Conservation (phyloP, 2,888 invertebrate species). For the Cybosia mesomella region DNA sequence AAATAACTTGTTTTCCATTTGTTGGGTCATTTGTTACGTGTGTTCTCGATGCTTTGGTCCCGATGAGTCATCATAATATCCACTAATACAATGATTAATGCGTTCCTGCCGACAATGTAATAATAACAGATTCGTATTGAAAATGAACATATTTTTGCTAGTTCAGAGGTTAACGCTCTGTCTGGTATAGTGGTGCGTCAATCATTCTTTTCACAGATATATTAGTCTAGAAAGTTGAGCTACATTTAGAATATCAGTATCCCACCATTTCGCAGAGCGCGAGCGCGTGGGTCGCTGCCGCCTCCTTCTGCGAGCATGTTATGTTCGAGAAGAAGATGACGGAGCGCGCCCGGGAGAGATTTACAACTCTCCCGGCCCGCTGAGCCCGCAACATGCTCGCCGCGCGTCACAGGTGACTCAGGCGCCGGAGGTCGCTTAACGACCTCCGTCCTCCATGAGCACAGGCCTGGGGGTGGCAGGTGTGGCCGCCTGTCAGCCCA, state of each 20-base stretch:
- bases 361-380: too few relatives aligned
- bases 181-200: constrained; percentile 8
- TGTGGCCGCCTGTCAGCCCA: too few relatives aligned
- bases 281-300: too few relatives aligned
- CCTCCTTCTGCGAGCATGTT: too few relatives aligned
- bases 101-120: constrained; percentile 15
- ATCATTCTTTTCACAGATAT: neutral
- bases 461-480: too few relatives aligned
- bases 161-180: constrained; percentile 20
- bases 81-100: constrained; percentile 27
- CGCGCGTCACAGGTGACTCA: too few relatives aligned
- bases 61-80: constrained; percentile 23
- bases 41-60: constrained; percentile 18
- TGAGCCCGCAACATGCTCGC: too few relatives aligned
- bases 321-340: too few relatives aligned
- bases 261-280: neutral
- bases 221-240: constrained; percentile 1
- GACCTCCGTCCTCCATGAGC: too few relatives aligned
- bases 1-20: constrained; percentile 10
- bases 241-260: neutral
- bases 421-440: too few relatives aligned
- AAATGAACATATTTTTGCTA: constrained; percentile 18
- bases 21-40: constrained; percentile 9
- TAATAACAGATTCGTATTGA: constrained; percentile 19
- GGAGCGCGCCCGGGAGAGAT: too few relatives aligned